Evolutionary conservation across 2,797 vertebrate genomes (phyloP), one percentile per base, ranked within the genome.

Genomic region (Pantherophis vulpinus): DNA sequence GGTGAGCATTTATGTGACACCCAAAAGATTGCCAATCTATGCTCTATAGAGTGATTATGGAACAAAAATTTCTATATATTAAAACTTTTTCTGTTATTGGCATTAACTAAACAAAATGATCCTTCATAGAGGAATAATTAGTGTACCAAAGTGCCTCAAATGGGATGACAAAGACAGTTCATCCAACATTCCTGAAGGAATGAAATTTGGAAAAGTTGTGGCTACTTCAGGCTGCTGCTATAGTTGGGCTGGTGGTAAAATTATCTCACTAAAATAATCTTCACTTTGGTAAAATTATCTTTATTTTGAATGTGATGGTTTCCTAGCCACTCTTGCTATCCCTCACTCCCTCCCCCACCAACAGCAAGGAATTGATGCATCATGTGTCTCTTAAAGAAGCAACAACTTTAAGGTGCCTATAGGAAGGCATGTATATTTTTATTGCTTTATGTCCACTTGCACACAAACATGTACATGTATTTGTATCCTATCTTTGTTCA

Each of bases 31-130:
- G 37, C 37, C 74, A 47, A 47, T 47, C 37, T 83, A 92, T 60
- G 12, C 70, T 94, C 87, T 94, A 88, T 59, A 88, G 95, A 91
- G 92, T 90, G 42, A 8, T n/a, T 88, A 23, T 60, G 29, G 42
- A 91, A 37, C 42, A 60, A 74, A 79, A 37, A 12, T 1, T 1
- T 74, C 66, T 74, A 37, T 74, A 18, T 74, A 18, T 74, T 74
- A 74, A 74, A 74, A 37, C 7, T 74, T 14, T 70, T 70, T 6
- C 66, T 74, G 66, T 74, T 74, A 74, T 37, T 74, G 18, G 16
- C n/a, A 74, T 74, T 70, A 70, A 32, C 66, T 74, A 7, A 14
- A 2, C 1, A 74, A 74, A 74, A 74, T 8, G 16, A 16, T 37
- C 6, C 16, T 37, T 74, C n/a, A 37, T 74, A 37, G n/a, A 37